A percentile compares a stretch with the other conserved stretches of the same genome.
These are phyloP conservation scores for Sphenopsis melanotis DNA, from an alignment of 2,797 vertebrate species.

Conservation along the genomic window DNA sequence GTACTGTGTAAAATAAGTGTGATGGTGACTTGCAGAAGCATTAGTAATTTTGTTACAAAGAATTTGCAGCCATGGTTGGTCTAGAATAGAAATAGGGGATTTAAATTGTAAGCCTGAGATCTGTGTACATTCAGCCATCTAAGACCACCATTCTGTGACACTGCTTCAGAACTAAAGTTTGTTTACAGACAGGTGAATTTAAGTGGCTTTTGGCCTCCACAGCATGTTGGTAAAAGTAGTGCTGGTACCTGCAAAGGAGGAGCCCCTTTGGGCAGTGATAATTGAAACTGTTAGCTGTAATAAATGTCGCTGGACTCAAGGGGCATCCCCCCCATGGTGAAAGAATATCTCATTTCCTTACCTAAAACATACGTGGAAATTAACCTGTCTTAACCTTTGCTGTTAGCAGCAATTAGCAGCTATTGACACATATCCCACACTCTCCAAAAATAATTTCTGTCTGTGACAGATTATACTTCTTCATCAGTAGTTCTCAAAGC, in stretches of 20 bases:
- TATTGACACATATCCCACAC: not conserved
- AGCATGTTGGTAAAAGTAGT: not conserved
- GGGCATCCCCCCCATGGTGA: not conserved
- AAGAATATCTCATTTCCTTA: not conserved
- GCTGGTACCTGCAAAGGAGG: not conserved
- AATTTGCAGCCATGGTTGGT: not conserved
- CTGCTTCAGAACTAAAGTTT: not conserved
- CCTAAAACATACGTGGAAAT: not conserved
- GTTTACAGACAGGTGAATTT: fast-evolving
- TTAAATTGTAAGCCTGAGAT: not conserved
- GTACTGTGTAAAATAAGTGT: not conserved
- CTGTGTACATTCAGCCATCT: not conserved
- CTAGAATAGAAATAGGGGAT: not conserved
- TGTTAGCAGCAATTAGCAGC: not conserved
- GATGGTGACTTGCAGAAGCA: not conserved
- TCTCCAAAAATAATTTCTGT: not conserved
- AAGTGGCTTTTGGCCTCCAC: not conserved
- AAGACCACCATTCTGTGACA: not conserved
- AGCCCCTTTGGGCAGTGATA: not conserved
- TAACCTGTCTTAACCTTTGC: not conserved
- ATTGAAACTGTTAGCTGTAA: not conserved
- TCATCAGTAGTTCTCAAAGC: not conserved
- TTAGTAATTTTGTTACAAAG: not conserved
- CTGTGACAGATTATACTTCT: not conserved
- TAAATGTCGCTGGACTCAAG: not conserved